Base-by-base conservation (phyloP, 1,140 invertebrate species). In the Drosophila littoralis region DNA sequence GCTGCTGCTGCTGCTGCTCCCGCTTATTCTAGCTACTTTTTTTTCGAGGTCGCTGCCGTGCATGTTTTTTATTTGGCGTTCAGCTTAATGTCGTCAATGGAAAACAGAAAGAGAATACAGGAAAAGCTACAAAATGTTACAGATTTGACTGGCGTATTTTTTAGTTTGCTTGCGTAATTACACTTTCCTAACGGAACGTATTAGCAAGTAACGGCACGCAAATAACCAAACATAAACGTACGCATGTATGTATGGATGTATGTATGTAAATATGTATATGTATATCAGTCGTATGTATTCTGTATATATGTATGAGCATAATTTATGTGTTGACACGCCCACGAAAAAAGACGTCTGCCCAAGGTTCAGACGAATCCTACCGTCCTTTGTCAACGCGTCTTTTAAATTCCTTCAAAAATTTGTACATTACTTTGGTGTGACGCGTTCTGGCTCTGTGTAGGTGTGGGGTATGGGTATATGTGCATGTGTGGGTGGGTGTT, bases 21-120 rank as follows among this genome's bases (percentile, higher is more conserved):
- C 75, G 54, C 51, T 43, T 43, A 72, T 89, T 88, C 85, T 81
- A 79, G 79, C 70, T 89, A 79, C 58, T 75, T 68, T 68, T 79
- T 88, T 89, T 85, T 89, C 70, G 84, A 88, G 84, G 80, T 89
- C 84, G 61, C 69, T 40, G 45, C 48, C 36, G 71, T 64, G 73
- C 64, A 63, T 28, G 22, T 51, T 77, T 15, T 55, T 15, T 54
- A 54, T 64, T 81, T 79, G 79, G 68, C 77, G 71, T 77, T 66
- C 45, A 50, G 71, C 67, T 89, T 85, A 89, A 89, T 89, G 84
- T 89, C 84, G 71, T 78, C 72, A 79, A 81, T 86, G 75, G 68
- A 81, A 69, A 73, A 77, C 2, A 79, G 52, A 38, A 10, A 13
- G 9, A 17, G 36, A 59, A 35, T 10, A 22, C n/a, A 33, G 33